Evolutionary conservation across 2,888 invertebrate genomes (phyloP).

Genomic region (Ditylenchus weischeri): DNA sequence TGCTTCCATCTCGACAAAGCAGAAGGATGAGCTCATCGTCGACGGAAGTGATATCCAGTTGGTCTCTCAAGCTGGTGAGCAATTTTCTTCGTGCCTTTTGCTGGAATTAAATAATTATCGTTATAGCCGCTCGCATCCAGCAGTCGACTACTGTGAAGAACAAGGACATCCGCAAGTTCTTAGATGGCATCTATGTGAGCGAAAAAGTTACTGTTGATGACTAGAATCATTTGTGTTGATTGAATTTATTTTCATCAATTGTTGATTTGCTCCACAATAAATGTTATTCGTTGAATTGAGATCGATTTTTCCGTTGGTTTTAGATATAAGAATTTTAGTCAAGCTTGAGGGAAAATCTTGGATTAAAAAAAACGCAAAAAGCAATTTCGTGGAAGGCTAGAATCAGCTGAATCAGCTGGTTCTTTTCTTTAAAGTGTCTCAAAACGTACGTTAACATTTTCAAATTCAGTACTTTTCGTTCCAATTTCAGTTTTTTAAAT

Average conservation of each 20-base stretch:
- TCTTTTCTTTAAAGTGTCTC: too few relatives aligned
- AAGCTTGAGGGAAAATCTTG: too few relatives aligned
- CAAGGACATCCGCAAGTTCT: slow-evolving; percentile 99
- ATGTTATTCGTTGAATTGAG: slow-evolving; percentile 5
- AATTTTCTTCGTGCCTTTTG: not conserved
- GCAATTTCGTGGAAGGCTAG: too few relatives aligned
- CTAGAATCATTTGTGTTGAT: slow-evolving; percentile 15
- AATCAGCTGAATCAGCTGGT: too few relatives aligned
- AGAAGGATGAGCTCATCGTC: slow-evolving; percentile 94
- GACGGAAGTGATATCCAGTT: slow-evolving; percentile 93
- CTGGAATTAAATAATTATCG: not conserved
- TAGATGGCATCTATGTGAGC: slow-evolving; percentile 98
- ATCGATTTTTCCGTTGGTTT: too few relatives aligned
- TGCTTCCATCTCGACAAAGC: slow-evolving; percentile 83
- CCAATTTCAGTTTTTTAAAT: too few relatives aligned
- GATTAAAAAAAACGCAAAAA: too few relatives aligned
- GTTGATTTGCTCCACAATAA: slow-evolving; percentile 3
- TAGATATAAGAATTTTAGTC: too few relatives aligned
- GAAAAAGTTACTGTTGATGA: slow-evolving; percentile 74
- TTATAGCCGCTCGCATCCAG: slow-evolving; percentile 87
- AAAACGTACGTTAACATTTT: too few relatives aligned
- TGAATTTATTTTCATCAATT: slow-evolving; percentile 2
- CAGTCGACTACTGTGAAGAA: slow-evolving; percentile 97
- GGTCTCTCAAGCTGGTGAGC: slow-evolving; percentile 85
- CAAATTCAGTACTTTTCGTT: too few relatives aligned